phyloP scores from a whole-genome alignment of 2,113 vertebrate genomes.

The Nothobranchius kuhntae region DNA sequence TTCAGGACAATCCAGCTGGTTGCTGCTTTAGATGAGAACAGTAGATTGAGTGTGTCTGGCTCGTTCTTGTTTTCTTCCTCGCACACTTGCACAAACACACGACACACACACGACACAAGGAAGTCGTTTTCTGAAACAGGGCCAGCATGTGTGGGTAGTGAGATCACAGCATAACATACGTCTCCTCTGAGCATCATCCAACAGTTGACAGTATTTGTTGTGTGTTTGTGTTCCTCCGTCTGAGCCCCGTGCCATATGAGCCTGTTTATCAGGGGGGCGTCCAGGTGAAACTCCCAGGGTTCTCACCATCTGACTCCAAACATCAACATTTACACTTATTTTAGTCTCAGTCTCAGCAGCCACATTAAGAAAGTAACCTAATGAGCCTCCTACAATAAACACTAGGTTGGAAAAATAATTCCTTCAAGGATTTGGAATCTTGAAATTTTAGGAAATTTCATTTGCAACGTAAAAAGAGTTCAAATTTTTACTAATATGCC shows the following conservation, averaged over 20 bases:
- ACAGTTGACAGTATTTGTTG: slow-evolving; percentile 44
- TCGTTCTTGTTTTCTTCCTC: slow-evolving; percentile 36
- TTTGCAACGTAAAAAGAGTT: neutral
- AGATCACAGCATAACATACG: slow-evolving; percentile 63
- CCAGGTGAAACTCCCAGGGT: slow-evolving; percentile 24
- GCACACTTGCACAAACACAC: slow-evolving; percentile 57
- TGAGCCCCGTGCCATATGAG: slow-evolving; percentile 13
- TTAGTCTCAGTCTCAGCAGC: neutral
- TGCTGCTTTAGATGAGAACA: slow-evolving; percentile 50
- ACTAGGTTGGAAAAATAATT: neutral
- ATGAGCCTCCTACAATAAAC: no score
- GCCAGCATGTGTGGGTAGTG: slow-evolving; percentile 60
- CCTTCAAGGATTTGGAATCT: neutral
- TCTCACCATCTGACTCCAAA: slow-evolving; percentile 9
- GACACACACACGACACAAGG: slow-evolving; percentile 45
- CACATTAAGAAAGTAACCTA: no score
- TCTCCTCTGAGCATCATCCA: slow-evolving; percentile 54
- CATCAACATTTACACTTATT: neutral
- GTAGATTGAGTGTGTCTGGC: slow-evolving; percentile 58
- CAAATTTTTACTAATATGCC: no score
- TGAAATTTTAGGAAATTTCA: neutral
- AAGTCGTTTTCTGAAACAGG: slow-evolving; percentile 50
- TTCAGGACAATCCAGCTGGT: slow-evolving; percentile 61
- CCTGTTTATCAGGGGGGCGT: slow-evolving; percentile 11
- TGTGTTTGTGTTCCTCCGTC: slow-evolving; percentile 14